phyloP scores from a whole-genome alignment of 2,113 vertebrate species.

The Cynoglossus semilaevis region DNA sequence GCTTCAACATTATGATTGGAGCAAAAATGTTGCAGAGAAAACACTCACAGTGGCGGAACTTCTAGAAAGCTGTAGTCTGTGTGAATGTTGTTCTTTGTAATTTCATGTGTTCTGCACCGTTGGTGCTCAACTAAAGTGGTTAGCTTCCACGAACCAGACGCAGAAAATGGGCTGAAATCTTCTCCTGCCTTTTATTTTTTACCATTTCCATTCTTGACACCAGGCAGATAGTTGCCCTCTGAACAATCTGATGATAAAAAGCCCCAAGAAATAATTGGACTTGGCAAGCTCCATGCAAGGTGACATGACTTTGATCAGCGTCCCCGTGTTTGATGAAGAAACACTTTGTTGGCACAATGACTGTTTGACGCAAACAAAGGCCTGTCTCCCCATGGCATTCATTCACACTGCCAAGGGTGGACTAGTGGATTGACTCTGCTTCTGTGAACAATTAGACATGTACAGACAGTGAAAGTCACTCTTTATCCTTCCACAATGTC shows the following conservation, averaged over 20 bases:
- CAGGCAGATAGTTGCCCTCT: conserved; percentile 19
- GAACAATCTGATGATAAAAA: conserved; percentile 35
- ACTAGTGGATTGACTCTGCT: conserved; percentile 26
- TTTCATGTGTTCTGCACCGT: conserved; percentile 15
- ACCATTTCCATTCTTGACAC: not conserved
- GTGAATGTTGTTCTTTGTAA: conserved; percentile 11
- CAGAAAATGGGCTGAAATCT: conserved; percentile 31
- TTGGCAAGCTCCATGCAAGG: conserved; percentile 54
- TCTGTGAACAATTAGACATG: conserved; percentile 13
- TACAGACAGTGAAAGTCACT: not conserved
- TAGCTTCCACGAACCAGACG: conserved; percentile 28
- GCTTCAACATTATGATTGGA: not conserved
- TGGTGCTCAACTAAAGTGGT: conserved; percentile 13
- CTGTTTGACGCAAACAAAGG: conserved; percentile 62
- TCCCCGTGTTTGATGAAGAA: conserved; percentile 57
- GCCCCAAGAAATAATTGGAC: conserved; percentile 56
- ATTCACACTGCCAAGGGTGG: conserved; percentile 15
- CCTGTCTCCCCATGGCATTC: conserved; percentile 40
- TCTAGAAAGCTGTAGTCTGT: conserved; percentile 1
- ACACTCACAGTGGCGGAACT: conserved; percentile 5
- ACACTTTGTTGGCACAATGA: conserved; percentile 55
- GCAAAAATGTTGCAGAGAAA: conserved; percentile 4
- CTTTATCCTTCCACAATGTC: no score
- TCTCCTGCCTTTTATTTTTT: conserved; percentile 12
- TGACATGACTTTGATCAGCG: conserved; percentile 61